Base-by-base conservation (phyloP, 53 echinoderm and acorn worm species). In the Patiria pectinifera region DNA sequence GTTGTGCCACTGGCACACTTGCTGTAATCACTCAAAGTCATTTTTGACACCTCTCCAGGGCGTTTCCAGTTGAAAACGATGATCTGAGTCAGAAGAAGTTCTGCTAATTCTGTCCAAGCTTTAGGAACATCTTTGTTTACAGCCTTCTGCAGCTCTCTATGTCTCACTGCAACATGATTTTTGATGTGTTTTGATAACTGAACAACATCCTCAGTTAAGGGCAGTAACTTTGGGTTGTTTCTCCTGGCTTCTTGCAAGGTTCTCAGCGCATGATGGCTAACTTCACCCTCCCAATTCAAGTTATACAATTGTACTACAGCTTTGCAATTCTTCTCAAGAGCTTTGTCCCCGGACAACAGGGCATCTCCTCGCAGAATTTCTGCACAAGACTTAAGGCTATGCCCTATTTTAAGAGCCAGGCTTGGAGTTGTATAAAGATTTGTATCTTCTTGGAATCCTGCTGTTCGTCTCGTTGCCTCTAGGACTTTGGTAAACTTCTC, bases 191-290 rank as follows among this genome's bases (percentile, higher is more conserved):
- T 94, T 14, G 94, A 92, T 76, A 96, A 80, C 69, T 91, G 87
- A 9, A 91, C 78, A 16, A 94, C 94, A 91, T 94, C 96, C 76
- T 91, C 94, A 26, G 94, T 92, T 48, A 94, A 66, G 0, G 94
- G 96, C 7, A 96, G 91, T 16, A 96, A 49, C 62, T 92, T 96
- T 35, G 82, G 93, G 76, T 91, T 93, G 66, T 95, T 95, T 26
- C 91, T 72, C 63, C 86, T 93, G 21, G 35, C 91, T 60, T 93
- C 93, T 14, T 91, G 23, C 58, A 96, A 78, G 15, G 88, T 95
- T 47, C 96, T 76, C 71, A 93, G 85, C 13, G 94, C 93, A 76
- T 96, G 96, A 62, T 92, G 92, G 77, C 93, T 93, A 24, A 96
- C 91, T 79, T 93, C 76, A 63, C 69, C 91, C 22, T 94, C 93